Conservation (phyloP, 2,888 invertebrate genomes). For the Gymnocheta viridis region DNA sequence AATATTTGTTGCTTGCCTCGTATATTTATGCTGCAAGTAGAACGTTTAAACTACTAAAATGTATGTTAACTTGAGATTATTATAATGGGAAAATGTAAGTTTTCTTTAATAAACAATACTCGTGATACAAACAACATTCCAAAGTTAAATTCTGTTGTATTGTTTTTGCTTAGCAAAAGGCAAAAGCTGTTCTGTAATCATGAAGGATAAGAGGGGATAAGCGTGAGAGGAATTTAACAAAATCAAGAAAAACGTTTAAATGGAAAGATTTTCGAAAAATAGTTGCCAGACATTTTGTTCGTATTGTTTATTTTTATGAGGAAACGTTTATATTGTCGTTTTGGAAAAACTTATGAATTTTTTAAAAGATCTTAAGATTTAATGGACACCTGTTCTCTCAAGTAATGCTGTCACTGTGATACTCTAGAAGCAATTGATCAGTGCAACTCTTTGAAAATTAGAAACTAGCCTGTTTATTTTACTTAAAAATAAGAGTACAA, state of each 20-base stretch:
- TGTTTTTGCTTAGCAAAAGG: slow-evolving; percentile 9
- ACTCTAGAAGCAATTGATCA: too few relatives aligned
- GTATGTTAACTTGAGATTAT: slow-evolving; percentile 63
- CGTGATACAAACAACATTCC: slow-evolving; percentile 68
- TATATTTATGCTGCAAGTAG: neutral
- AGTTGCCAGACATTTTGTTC: neutral
- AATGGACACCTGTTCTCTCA: too few relatives aligned
- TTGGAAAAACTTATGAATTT: too few relatives aligned
- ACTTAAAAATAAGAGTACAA: too few relatives aligned
- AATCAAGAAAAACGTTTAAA: neutral
- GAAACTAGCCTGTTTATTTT: too few relatives aligned
- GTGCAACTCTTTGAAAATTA: too few relatives aligned
- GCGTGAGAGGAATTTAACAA: neutral
- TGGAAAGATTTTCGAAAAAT: neutral
- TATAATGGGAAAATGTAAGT: slow-evolving; percentile 64
- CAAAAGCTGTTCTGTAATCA: neutral
- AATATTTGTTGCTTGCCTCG: slow-evolving; percentile 1
- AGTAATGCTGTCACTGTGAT: too few relatives aligned
- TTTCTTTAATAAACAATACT: slow-evolving; percentile 66
- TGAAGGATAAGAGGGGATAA: neutral
- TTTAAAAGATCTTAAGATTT: too few relatives aligned
- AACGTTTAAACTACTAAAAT: slow-evolving; percentile 59
- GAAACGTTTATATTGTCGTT: too few relatives aligned
- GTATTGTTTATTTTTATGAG: too few relatives aligned
- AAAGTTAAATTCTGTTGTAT: slow-evolving; percentile 33